Conservation (phyloP, 2,797 vertebrate species). For the Naso thynnoides region DNA sequence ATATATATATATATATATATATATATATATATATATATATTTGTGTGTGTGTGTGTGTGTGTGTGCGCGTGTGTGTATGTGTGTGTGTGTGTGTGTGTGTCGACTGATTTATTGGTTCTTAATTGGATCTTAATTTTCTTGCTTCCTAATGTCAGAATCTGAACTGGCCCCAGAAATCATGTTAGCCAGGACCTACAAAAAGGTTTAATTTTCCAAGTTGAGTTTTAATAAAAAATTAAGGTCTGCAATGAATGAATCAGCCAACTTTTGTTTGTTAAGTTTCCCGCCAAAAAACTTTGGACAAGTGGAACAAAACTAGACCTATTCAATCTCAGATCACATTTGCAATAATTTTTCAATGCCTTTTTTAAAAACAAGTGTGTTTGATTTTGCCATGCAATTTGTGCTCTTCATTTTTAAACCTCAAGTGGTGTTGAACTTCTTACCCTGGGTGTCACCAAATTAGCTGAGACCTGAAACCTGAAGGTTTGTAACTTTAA, state of each 20-base stretch:
- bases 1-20: too few relatives aligned
- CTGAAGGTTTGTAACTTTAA: not conserved
- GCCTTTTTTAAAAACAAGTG: not conserved
- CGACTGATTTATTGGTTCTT: slow-evolving; percentile 66
- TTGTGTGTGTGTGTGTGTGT: slow-evolving; percentile 43
- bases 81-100: slow-evolving; percentile 49
- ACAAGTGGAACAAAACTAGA: not conserved
- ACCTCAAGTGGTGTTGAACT: not conserved
- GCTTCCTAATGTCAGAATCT: too few relatives aligned
- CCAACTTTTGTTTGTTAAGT: too few relatives aligned
- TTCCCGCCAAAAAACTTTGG: too few relatives aligned
- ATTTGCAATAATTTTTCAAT: not conserved
- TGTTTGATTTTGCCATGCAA: not conserved
- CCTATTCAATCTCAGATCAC: too few relatives aligned
- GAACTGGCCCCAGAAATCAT: too few relatives aligned
- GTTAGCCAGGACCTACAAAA: too few relatives aligned
- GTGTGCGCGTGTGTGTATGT: slow-evolving; percentile 35
- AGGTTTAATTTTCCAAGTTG: too few relatives aligned
- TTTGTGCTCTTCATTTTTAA: not conserved
- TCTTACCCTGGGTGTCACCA: not conserved
- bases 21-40: too few relatives aligned
- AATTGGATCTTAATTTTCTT: too few relatives aligned
- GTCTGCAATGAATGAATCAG: too few relatives aligned
- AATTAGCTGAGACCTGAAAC: not conserved
- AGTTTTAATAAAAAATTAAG: too few relatives aligned